Base-by-base conservation (phyloP, 1,140 invertebrate genomes). In the Tetranychus urticae region DNA sequence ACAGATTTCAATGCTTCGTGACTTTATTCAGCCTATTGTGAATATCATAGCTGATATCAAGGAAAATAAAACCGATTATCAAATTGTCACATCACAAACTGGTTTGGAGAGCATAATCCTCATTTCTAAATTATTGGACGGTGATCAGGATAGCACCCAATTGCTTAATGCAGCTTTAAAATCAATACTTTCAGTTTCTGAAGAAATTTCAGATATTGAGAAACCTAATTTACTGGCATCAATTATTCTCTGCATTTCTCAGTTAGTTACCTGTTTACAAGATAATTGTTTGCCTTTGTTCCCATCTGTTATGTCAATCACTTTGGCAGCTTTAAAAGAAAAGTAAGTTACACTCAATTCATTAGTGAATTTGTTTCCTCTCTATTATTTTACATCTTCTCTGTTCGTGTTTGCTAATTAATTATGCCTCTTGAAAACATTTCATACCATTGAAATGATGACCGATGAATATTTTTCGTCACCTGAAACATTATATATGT, bases 391-490 rank as follows among this genome's bases (percentile, higher is more conserved):
- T 42, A 23, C 23, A 23, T 42, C 39, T 42, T 6, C 10, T 42
- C 5, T 42, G 39, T 6, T 42, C 10, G 5, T 5, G 5, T 42
- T 42, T 10, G 10, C 50, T 31, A 33, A 33, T 52, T n/a, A n/a
- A 33, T 3, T 47, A 3, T 47, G 7, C 12, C 7, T 8, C 46
- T 47, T 2, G 3, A 47, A 8, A 47, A 47, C 13, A 52, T 52
- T 58, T 45, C n/a, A 23, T 10, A 12, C 33, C 36, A 12, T 58
- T 10, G 6, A 60, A 50, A 60, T 48, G 45, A 60, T 60, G 59
- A 4, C 31, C 31, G 3, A n/a, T 31, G 23, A 57, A 14, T 60
- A 60, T 60, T 60, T 60, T 60, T 60, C 59, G 59, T 60, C 59
- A 60, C 59, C 59, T 60, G 59, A 60, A 48, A 13, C 50, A 42